Percentiles rank a stretch among this genome's conserved stretches.
These are phyloP conservation scores for Macrochelys suwanniensis DNA, from an alignment of 2,797 vertebrate species.

Conservation along the genomic window DNA sequence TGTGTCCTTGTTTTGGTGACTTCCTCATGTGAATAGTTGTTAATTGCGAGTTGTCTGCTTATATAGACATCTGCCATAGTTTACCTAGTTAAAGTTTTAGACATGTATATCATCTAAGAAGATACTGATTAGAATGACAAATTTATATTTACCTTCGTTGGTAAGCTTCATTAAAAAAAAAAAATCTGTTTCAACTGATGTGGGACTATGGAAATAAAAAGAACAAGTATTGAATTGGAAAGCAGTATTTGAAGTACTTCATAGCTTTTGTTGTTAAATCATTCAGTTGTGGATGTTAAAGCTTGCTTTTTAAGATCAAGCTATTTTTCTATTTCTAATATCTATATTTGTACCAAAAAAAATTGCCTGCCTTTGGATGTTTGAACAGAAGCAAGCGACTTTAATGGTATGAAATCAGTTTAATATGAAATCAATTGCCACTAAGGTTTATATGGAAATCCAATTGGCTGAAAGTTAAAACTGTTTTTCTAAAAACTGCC, in stretches of 20 bases:
- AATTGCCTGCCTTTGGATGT: slow-evolving; percentile 22
- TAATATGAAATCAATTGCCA: not conserved
- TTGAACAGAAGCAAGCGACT: not conserved
- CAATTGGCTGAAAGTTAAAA: not conserved
- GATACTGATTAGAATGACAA: not conserved
- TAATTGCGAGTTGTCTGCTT: not conserved
- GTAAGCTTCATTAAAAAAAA: not conserved
- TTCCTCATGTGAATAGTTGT: not conserved
- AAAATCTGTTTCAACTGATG: slow-evolving; percentile 33
- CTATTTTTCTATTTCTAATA: slow-evolving; percentile 9
- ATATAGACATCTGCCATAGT: slow-evolving; percentile 16
- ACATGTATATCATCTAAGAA: not conserved
- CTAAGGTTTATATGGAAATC: not conserved
- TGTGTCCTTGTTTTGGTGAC: slow-evolving; percentile 13
- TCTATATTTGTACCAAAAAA: not conserved
- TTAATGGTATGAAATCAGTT: not conserved
- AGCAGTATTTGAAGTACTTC: slow-evolving; percentile 25
- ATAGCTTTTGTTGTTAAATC: not conserved
- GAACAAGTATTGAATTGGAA: slow-evolving; percentile 19
- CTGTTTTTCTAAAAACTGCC: not conserved
- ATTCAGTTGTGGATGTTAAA: not conserved
- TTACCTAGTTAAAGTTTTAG: not conserved
- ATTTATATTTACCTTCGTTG: not conserved
- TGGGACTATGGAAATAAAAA: slow-evolving; percentile 57
- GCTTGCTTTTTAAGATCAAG: slow-evolving; percentile 1